These are phyloP conservation scores for Ariolimax columbianus DNA, from an alignment of 2,888 invertebrate genomes.

Conservation along the genomic window DNA sequence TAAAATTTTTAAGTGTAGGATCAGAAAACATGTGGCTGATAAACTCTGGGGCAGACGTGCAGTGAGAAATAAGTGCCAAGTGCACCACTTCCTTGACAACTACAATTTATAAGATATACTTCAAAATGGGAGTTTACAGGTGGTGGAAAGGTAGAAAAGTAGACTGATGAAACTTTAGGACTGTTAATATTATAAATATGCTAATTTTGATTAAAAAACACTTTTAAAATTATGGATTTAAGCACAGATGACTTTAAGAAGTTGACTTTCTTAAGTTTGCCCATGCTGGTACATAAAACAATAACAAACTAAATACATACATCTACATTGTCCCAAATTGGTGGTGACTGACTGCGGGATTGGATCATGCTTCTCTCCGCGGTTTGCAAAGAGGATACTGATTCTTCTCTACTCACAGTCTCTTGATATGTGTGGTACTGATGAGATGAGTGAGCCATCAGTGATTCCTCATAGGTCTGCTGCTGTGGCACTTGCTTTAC, in stretches of 20 bases:
- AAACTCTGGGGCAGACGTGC: no score
- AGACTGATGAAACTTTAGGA: background rate
- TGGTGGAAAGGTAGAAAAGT: background rate
- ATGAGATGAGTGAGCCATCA: slow-evolving; percentile 50
- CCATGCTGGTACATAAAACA: background rate
- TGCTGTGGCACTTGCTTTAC: slow-evolving; percentile 52
- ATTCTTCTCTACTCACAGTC: slow-evolving; percentile 47
- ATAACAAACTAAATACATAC: slow-evolving; percentile 19
- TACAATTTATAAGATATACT: no score
- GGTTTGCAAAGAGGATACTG: slow-evolving; percentile 24
- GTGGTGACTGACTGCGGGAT: slow-evolving; percentile 22
- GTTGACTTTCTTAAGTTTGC: background rate
- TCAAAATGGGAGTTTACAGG: no score
- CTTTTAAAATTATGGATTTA: background rate
- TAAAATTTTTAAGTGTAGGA: no score
- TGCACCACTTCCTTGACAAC: no score
- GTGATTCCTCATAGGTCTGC: slow-evolving; percentile 56
- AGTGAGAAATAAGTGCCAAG: no score
- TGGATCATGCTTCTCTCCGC: slow-evolving; percentile 57
- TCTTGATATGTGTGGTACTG: slow-evolving; percentile 59
- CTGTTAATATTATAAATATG: background rate
- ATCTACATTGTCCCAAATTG: slow-evolving; percentile 27
- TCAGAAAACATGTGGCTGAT: no score
- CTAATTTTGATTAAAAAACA: background rate
- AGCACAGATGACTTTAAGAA: background rate